These are phyloP conservation scores for Chloropsis cyanopogon DNA, from an alignment of 2,113 vertebrate species.

Conservation along the genomic window DNA sequence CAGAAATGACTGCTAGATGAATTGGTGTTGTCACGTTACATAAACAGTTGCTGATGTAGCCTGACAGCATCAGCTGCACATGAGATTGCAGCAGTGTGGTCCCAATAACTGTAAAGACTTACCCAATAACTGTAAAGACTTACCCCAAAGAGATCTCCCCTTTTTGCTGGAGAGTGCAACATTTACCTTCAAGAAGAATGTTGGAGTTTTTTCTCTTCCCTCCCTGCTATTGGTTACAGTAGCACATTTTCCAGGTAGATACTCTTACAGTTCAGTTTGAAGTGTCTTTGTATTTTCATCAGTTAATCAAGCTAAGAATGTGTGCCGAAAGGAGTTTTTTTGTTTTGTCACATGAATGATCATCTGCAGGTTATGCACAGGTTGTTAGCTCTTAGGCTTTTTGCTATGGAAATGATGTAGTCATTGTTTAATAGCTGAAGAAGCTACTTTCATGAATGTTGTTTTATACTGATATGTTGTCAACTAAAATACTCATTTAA, in stretches of 20 bases:
- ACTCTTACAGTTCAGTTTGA: not conserved
- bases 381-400: not conserved
- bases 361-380: not conserved
- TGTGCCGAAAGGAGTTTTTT: not conserved
- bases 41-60: not conserved
- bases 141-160: not conserved
- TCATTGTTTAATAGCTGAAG: not conserved
- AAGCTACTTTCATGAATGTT: not conserved
- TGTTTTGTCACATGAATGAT: not conserved
- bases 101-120: not conserved
- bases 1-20: not conserved
- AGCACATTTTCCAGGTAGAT: not conserved
- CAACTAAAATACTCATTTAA: not conserved
- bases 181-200: not conserved
- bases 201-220: not conserved
- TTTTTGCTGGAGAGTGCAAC: not conserved
- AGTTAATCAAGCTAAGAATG: not conserved
- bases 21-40: rapidly evolving
- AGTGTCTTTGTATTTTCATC: not conserved
- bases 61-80: not conserved
- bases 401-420: not conserved
- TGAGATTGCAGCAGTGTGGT: not conserved
- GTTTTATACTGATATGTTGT: not conserved
- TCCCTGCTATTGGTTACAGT: not conserved
- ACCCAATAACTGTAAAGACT: not conserved